Evolutionary conservation across 2,113 vertebrate genomes (phyloP).

Genomic region (Beaufortia kweichowensis): DNA sequence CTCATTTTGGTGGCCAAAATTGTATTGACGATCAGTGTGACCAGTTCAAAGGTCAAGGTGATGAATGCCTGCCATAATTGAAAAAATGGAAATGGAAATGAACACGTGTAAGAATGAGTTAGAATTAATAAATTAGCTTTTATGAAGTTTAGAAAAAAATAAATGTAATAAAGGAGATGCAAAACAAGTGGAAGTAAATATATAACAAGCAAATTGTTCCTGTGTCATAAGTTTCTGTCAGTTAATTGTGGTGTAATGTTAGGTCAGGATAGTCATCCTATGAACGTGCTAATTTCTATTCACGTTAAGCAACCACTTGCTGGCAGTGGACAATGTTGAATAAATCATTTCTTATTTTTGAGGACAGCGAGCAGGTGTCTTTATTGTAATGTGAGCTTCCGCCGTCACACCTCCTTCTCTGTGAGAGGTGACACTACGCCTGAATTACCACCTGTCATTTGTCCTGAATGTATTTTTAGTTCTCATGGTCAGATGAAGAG

Average conservation of each 20-base stretch:
- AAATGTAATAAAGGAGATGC: not conserved
- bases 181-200: not conserved
- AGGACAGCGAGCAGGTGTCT: conserved; percentile 46
- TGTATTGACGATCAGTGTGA: not conserved
- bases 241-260: not conserved
- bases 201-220: not conserved
- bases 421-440: conserved; percentile 18
- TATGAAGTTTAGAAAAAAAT: no score
- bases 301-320: not conserved
- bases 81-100: not conserved
- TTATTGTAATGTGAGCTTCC: conserved; percentile 44
- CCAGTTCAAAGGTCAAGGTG: conserved; percentile 11
- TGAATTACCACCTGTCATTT: conserved; percentile 42
- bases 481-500: conserved; percentile 33
- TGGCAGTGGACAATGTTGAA: not conserved
- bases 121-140: no score
- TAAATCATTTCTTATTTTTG: conserved; percentile 40
- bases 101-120: not conserved
- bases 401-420: conserved; percentile 23
- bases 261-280: conserved; percentile 1
- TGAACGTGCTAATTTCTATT: conserved; percentile 33
- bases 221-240: not conserved
- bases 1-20: conserved; percentile 56
- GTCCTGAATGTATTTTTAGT: conserved; percentile 46
- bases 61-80: not conserved